Evolutionary conservation across 1,140 invertebrate genomes (phyloP).

Genomic region (Macrosteles quadrilineatus): DNA sequence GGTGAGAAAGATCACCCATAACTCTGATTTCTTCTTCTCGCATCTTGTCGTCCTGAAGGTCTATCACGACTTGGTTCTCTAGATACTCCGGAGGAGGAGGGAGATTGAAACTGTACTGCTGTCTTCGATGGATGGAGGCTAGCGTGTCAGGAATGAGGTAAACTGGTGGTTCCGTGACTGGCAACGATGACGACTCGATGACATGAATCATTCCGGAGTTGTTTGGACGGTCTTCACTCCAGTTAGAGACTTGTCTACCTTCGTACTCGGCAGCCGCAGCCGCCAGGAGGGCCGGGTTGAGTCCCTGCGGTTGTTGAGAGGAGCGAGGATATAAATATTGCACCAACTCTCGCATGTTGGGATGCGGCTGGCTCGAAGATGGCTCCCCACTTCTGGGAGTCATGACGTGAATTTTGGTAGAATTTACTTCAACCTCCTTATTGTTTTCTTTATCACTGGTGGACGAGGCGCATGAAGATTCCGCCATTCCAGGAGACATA

Average conservation of each 20-base stretch:
- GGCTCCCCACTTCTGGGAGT: neutral
- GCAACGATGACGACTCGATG: conserved; percentile 37
- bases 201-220: conserved; percentile 45
- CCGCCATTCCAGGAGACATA: conserved; percentile 42
- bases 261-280: conserved; percentile 51
- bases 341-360: conserved; percentile 37
- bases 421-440: conserved; percentile 34
- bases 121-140: conserved; percentile 37
- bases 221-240: conserved; percentile 14
- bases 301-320: conserved; percentile 29
- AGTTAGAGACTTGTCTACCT: conserved; percentile 38
- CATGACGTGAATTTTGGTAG: neutral
- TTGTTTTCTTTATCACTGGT: conserved; percentile 54
- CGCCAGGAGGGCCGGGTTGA: conserved; percentile 55
- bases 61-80: conserved; percentile 56
- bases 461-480: conserved; percentile 47
- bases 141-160: conserved; percentile 43
- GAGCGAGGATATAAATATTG: conserved; percentile 39
- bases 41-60: conserved; percentile 48
- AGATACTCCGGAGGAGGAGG: conserved; percentile 32
- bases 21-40: conserved; percentile 33
- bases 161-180: conserved; percentile 44
- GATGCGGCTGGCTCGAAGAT: conserved; percentile 20
- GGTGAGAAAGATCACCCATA: neutral
- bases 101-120: conserved; percentile 13